A percentile compares a stretch with the other conserved stretches of the same genome.
Evolutionary conservation across 2,888 invertebrate genomes (phyloP).

Genomic region (Caenorhabditis parvicauda): DNA sequence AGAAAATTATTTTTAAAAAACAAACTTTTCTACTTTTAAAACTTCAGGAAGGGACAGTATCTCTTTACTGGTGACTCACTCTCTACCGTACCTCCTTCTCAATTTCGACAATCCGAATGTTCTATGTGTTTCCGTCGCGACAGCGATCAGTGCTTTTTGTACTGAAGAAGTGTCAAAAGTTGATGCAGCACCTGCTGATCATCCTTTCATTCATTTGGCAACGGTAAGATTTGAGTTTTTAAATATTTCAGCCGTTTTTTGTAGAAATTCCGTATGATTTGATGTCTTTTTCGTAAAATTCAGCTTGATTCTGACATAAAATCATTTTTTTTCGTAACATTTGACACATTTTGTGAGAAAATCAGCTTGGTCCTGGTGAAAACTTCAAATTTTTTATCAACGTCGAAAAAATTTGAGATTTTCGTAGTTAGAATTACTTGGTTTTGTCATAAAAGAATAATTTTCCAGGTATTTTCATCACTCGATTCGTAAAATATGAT

Average conservation of each 20-base stretch:
- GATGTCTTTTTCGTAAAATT: not conserved
- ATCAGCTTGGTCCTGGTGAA: no score
- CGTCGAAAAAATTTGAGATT: no score
- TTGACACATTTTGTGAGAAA: no score
- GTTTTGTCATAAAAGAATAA: no score
- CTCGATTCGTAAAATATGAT: no score
- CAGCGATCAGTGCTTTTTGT: conserved; percentile 72
- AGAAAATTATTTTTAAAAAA: no score
- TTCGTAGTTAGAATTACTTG: no score
- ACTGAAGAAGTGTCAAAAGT: conserved; percentile 22
- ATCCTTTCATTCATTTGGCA: conserved; percentile 42
- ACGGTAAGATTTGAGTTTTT: no score
- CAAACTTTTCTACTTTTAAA: no score
- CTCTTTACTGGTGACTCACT: conserved; percentile 64
- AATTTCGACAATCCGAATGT: conserved; percentile 96
- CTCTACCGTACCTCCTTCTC: conserved; percentile 89
- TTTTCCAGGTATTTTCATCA: no score
- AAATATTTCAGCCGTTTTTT: no score
- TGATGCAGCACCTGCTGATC: conserved; percentile 33
- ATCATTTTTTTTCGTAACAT: not conserved
- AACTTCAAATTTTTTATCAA: no score
- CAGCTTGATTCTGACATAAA: not conserved
- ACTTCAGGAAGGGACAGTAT: conserved; percentile 71
- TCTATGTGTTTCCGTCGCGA: conserved; percentile 87
- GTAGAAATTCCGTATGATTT: not conserved